Conservation (phyloP, 2,797 vertebrate genomes). For the Sphenopsis melanotis region DNA sequence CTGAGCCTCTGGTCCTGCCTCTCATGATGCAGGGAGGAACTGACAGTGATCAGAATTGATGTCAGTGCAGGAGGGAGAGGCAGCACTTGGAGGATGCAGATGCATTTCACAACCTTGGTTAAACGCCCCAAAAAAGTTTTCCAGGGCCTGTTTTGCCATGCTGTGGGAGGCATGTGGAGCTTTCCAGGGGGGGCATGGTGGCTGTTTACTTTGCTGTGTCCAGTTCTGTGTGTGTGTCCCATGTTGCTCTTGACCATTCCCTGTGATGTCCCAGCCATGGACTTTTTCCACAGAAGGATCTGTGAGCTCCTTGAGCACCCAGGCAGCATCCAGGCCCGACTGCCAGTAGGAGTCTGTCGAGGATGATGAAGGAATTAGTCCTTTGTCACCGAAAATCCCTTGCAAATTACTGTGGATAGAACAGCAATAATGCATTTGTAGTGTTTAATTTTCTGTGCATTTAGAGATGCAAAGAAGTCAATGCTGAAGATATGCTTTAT, state of each 20-base stretch:
- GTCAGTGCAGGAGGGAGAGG: background rate
- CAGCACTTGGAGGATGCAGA: background rate
- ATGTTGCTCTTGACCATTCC: background rate
- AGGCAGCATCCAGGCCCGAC: background rate
- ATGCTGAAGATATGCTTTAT: slow-evolving; percentile 49
- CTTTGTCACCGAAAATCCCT: slow-evolving; percentile 12
- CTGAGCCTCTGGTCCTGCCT: background rate
- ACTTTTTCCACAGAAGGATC: background rate
- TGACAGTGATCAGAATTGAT: background rate
- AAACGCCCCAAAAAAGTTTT: background rate
- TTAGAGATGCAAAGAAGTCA: slow-evolving; percentile 50
- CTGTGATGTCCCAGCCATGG: background rate
- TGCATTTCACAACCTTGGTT: background rate
- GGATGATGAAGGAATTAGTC: slow-evolving; percentile 58
- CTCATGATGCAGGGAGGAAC: background rate
- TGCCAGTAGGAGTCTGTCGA: background rate
- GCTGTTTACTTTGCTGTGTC: background rate
- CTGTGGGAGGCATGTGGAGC: background rate
- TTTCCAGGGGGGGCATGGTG: background rate
- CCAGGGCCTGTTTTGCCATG: background rate
- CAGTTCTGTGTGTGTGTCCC: background rate
- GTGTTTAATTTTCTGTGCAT: slow-evolving; percentile 53
- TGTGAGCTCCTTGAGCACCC: background rate
- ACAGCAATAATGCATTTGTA: slow-evolving; percentile 25
- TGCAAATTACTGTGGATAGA: background rate